Base-by-base conservation (phyloP, 2,797 vertebrate species). In the Threskiornis aethiopicus region DNA sequence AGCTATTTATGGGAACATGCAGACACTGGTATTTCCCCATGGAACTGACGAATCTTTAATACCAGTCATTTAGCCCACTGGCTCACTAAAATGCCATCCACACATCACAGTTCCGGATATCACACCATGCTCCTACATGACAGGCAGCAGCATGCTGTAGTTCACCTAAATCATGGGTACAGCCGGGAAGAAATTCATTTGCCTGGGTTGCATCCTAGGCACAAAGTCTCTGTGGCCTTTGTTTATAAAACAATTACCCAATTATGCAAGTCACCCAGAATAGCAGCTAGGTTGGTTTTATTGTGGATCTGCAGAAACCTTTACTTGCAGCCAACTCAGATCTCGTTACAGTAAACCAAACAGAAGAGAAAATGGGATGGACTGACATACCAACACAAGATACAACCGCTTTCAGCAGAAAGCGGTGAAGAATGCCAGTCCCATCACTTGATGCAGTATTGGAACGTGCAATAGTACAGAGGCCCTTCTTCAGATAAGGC, bases 21-120 rank as follows among this genome's bases (percentile, higher is more conserved):
- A 73, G 46, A 41, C 83, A 77, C 16, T 42, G 55, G 20, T 21
- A 84, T 58, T 91, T 95, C 91, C 80, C 70, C 77, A 66, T 37
- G 51, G 65, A 84, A 44, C 39, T 65, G 21, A 78, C 44, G 72
- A 90, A 76, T 13, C 5, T 90, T 88, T 84, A 69, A 41, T 44
- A 73, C 14, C 47, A 58, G 9, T 46, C 28, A 67, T 67, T 91
- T 46, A 54, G 24, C 37, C 42, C 51, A 35, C 20, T n/a, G 26
- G 18, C 39, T 90, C 5, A 2, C 71, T 75, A 78, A 89, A 81
- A 93, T 49, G 44, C 47, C 47, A 70, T 39, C 51, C 29, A 22
- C 1, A 0, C 24, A 44, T n/a, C 29, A 9, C 18, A 6, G 25
- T 55, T 82, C 21, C 0, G 1, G 79, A 24, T 58, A 71, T 31